Base-by-base conservation (phyloP, 2,797 vertebrate species). In the Sternarchorhynchus goeldii region DNA sequence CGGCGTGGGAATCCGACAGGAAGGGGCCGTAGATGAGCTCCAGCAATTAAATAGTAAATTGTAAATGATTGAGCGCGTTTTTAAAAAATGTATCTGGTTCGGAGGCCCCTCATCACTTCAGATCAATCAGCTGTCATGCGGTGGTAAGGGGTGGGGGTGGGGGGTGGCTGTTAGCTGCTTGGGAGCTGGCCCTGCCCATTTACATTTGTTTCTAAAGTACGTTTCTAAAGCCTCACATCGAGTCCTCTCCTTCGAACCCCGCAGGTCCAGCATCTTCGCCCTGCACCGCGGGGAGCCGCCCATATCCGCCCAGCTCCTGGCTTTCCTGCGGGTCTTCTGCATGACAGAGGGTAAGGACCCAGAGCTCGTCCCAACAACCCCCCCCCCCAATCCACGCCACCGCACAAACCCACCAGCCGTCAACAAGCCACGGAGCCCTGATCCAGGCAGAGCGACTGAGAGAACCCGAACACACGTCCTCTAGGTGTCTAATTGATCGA, bases 291-390 rank as follows among this genome's bases (percentile, higher is more conserved):
- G 93, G 2, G 97, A 98, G 81, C 96, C 95, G 0, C 97, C 97
- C 14, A 96, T 99, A 78, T 97, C 97, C 16, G 95, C 97, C 74
- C 97, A 99, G 86, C 95, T 99, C 50, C 91, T 98, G 82, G 97
- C 97, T 85, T 99, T 99, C 84, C 95, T 99, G 59, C 92, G 97
- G 60, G 97, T 98, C 6, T 99, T 99, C 93, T 98, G 97, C 91
- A 99, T 99, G 97, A 97, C 91, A 0, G 97, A 99, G 93, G 97
- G 97, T 98, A 92, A 75, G 76, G 10, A 14, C 39, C 58, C 55
- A 21, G n/a, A 20, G 31, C 45, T 25, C 4, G 6, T 53, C 50
- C 59, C 18, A 20, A 21, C 25, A n/a, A 20, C 39, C 17, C 60
- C 31, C 31, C 36, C 18, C 17, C 32, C 34, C 7, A 17, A 25